Conservation (phyloP, 2,888 invertebrate genomes). For the Kryphioiulus occultus region DNA sequence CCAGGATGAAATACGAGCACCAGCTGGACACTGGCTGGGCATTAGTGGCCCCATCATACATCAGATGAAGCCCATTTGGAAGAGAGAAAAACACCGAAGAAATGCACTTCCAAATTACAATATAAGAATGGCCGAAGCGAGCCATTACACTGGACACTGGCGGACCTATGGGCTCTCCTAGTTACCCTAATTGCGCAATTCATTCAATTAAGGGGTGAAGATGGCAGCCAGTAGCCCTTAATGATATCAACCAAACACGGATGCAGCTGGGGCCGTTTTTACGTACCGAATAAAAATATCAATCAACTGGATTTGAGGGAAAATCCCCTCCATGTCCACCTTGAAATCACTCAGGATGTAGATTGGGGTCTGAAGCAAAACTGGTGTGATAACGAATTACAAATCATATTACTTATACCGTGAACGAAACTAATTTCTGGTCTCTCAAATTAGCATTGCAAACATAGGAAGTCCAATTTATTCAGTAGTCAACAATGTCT, state of each 20-base stretch:
- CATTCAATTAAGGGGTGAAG: conserved; percentile 7
- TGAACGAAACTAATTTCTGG: no score
- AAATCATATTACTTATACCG: no score
- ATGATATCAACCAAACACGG: not conserved
- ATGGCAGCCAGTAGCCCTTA: conserved; percentile 7
- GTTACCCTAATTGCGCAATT: conserved; percentile 26
- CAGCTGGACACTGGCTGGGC: conserved; percentile 26
- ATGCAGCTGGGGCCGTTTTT: conserved; percentile 15
- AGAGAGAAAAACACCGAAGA: conserved; percentile 30
- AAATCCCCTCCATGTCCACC: not conserved
- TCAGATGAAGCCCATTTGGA: conserved; percentile 2
- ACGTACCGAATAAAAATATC: not conserved
- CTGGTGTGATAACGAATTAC: no score
- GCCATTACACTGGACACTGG: not conserved
- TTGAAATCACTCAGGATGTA: no score
- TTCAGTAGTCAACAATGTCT: no score
- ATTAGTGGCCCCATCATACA: conserved; percentile 35
- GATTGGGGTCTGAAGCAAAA: no score
- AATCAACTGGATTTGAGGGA: not conserved
- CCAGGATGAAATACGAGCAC: conserved; percentile 19
- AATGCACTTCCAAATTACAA: conserved; percentile 35
- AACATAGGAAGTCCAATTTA: no score
- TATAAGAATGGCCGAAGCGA: conserved; percentile 26
- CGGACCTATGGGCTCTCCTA: conserved; percentile 20
- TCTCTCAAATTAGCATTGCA: no score